Evolutionary conservation across 2,888 invertebrate species (phyloP).

Genomic region (Shargacucullia verbasci): DNA sequence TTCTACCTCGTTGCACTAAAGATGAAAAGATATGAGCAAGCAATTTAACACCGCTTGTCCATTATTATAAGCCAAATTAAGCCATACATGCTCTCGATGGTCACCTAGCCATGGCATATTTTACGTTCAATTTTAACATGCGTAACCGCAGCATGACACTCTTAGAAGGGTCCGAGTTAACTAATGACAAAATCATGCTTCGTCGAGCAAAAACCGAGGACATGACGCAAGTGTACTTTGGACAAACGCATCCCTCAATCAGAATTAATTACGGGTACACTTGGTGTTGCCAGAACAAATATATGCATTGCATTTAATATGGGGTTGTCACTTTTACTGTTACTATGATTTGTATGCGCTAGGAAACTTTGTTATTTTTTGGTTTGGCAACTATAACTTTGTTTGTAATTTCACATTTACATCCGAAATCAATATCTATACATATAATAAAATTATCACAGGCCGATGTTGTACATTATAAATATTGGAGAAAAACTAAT

Average conservation of each 20-base stretch:
- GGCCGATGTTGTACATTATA: no score
- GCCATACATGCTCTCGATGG: slow-evolving; percentile 42
- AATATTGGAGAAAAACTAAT: no score
- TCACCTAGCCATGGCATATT: slow-evolving; percentile 59
- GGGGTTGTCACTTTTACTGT: no score
- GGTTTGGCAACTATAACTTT: no score
- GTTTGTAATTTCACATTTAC: no score
- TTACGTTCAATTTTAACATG: slow-evolving; percentile 51
- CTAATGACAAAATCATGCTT: slow-evolving; percentile 71
- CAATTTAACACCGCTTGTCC: slow-evolving; percentile 52
- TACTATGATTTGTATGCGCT: no score
- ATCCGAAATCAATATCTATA: no score
- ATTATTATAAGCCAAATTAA: slow-evolving; percentile 48
- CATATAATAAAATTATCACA: no score
- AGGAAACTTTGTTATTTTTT: no score
- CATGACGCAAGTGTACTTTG: slow-evolving; percentile 60
- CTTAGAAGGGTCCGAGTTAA: slow-evolving; percentile 66
- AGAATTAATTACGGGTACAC: slow-evolving; percentile 64
- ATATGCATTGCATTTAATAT: slow-evolving; percentile 14
- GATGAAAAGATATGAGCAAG: slow-evolving; percentile 15
- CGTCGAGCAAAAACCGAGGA: slow-evolving; percentile 70
- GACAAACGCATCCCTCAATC: slow-evolving; percentile 66
- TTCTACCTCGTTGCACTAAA: slow-evolving; percentile 28
- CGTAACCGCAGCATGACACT: slow-evolving; percentile 53
- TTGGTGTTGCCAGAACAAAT: slow-evolving; percentile 39